These are phyloP conservation scores for Fringilla coelebs DNA, from an alignment of 2,797 vertebrate species.

Conservation along the genomic window DNA sequence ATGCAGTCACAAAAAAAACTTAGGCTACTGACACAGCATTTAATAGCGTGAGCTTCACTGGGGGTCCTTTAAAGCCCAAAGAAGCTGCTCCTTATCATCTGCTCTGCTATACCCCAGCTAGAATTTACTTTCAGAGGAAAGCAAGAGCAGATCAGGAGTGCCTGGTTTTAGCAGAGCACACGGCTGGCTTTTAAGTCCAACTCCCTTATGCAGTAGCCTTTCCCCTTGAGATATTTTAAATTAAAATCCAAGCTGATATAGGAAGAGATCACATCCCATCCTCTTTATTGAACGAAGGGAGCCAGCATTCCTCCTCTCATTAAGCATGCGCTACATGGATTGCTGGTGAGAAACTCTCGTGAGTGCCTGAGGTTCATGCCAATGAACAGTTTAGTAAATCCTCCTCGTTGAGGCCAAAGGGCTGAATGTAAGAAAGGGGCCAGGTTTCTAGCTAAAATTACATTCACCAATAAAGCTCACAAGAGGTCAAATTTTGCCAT, in stretches of 20 bases:
- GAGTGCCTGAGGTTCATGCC: conserved; percentile 46
- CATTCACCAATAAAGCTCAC: conserved; percentile 82
- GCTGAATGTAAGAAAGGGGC: conserved; percentile 76
- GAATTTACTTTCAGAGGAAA: neutral
- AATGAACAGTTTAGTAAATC: conserved; percentile 72
- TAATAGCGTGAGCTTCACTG: neutral
- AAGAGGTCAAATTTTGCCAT: conserved; percentile 80
- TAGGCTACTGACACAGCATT: neutral
- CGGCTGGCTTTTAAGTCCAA: neutral
- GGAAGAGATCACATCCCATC: conserved; percentile 38
- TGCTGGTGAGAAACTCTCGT: neutral
- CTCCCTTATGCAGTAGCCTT: neutral
- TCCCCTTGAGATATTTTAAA: conserved; percentile 38
- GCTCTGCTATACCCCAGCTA: neutral
- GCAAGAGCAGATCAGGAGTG: neutral
- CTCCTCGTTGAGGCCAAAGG: conserved; percentile 73
- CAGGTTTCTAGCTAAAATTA: conserved; percentile 89
- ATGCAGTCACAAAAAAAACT: neutral
- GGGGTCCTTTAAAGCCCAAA: neutral
- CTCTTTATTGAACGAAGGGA: conserved; percentile 11
- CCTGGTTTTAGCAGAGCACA: neutral
- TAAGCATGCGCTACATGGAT: conserved; percentile 12
- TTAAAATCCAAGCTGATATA: conserved; percentile 52
- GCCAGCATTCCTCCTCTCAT: conserved; percentile 26
- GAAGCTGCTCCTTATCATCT: neutral